A percentile compares a stretch with the other conserved stretches of the same genome.
phyloP scores from a whole-genome alignment of 2,797 vertebrate genomes.

The Odontamblyopus rebecca region DNA sequence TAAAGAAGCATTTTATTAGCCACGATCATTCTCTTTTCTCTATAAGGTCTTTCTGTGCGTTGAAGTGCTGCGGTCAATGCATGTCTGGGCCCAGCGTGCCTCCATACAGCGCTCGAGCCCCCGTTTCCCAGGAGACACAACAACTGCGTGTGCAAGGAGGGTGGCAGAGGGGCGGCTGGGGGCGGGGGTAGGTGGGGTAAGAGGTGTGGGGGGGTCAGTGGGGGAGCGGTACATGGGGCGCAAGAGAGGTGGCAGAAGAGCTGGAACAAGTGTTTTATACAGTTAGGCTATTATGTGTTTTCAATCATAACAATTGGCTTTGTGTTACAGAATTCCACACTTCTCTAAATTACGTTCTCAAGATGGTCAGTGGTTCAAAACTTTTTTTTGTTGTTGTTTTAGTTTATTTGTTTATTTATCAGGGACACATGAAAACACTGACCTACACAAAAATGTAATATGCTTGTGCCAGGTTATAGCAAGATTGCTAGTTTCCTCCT shows the following conservation, averaged over 20 bases:
- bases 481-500: too few species aligned
- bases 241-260: conserved; percentile 61
- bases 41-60: conserved; percentile 58
- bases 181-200: conserved; percentile 13
- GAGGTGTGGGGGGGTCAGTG: conserved; percentile 20
- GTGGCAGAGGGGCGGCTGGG: conserved; percentile 68
- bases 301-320: background rate
- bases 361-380: background rate
- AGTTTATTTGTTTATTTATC: too few species aligned
- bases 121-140: conserved; percentile 73
- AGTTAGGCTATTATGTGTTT: background rate
- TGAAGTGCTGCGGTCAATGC: conserved; percentile 48
- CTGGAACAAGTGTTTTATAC: background rate
- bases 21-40: conserved; percentile 58
- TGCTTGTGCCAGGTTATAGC: too few species aligned
- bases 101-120: conserved; percentile 61
- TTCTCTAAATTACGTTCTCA: background rate
- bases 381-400: too few species aligned
- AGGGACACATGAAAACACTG: too few species aligned
- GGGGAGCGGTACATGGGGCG: conserved; percentile 31
- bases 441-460: too few species aligned
- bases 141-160: conserved; percentile 73
- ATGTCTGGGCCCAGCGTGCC: conserved; percentile 53
- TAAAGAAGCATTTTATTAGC: conserved; percentile 66
- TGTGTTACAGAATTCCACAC: background rate